Percentiles rank a stretch among this genome's conserved stretches.
These are phyloP conservation scores for Hyalella azteca DNA, from an alignment of 2,888 invertebrate species.

Conservation along the genomic window DNA sequence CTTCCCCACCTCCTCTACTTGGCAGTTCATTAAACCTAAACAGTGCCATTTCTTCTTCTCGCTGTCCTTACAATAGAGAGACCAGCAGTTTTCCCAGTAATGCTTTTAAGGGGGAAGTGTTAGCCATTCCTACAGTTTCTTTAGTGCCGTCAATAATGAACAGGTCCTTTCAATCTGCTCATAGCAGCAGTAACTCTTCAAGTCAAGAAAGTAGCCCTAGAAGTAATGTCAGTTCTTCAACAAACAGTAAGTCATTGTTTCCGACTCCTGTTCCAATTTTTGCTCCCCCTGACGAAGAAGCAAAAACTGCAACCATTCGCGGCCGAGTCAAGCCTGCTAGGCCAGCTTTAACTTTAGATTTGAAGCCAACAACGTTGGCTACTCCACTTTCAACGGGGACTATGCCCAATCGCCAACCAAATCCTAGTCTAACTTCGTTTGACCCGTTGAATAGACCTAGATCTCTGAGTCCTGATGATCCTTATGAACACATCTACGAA, in stretches of 20 bases:
- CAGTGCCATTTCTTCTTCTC: constrained; percentile 56
- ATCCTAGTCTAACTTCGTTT: constrained; percentile 28
- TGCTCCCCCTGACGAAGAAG: constrained; percentile 42
- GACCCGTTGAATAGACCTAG: constrained; percentile 26
- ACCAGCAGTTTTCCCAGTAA: neutral
- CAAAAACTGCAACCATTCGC: constrained; percentile 55
- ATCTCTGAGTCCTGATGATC: constrained; percentile 6
- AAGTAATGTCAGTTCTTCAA: neutral
- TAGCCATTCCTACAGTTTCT: constrained; percentile 2
- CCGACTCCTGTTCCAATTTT: constrained; percentile 31
- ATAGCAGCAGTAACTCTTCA: neutral
- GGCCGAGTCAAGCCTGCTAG: constrained; percentile 44
- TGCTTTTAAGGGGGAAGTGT: constrained; percentile 28
- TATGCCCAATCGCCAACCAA: neutral
- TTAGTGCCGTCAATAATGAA: neutral
- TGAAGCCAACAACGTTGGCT: constrained; percentile 15
- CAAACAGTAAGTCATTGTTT: neutral
- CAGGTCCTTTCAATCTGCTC: neutral
- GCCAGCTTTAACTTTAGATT: constrained; percentile 41
- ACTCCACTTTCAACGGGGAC: neutral
- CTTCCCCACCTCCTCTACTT: constrained; percentile 56
- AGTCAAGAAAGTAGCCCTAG: constrained; percentile 10
- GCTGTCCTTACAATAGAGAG: constrained; percentile 54
- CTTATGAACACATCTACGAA: constrained; percentile 58
- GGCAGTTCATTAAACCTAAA: neutral